These are phyloP conservation scores for Corythornis leucogaster DNA, from an alignment of 2,797 vertebrate genomes.

Conservation along the genomic window DNA sequence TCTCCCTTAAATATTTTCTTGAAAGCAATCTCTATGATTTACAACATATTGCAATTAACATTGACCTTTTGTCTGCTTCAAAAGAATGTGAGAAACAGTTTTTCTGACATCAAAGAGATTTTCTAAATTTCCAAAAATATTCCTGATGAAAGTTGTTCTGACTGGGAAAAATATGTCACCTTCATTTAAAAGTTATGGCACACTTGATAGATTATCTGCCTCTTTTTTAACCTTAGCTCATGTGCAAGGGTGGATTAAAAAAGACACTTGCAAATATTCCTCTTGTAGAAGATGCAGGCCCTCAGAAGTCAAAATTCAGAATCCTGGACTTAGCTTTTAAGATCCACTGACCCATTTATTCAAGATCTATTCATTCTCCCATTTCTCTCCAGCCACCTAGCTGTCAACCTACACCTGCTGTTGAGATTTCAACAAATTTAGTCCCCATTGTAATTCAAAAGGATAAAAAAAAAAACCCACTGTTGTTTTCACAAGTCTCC, in stretches of 20 bases:
- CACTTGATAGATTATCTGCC: slow-evolving; percentile 36
- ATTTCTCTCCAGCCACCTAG: neutral
- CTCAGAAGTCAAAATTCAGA: slow-evolving; percentile 10
- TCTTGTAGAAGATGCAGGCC: slow-evolving; percentile 1
- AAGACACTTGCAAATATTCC: neutral
- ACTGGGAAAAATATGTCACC: slow-evolving; percentile 52
- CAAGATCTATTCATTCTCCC: neutral
- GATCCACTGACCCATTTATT: neutral
- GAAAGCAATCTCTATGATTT: slow-evolving; percentile 66
- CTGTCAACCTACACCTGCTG: neutral
- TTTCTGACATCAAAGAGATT: slow-evolving; percentile 50
- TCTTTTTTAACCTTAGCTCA: slow-evolving; percentile 31
- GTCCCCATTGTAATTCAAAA: neutral
- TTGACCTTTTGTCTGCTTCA: slow-evolving; percentile 66
- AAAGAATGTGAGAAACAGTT: slow-evolving; percentile 39
- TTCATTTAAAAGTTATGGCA: slow-evolving; percentile 52
- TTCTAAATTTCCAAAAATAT: slow-evolving; percentile 65
- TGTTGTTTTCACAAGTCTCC: neutral
- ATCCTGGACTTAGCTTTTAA: neutral
- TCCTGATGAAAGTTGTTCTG: slow-evolving; percentile 62
- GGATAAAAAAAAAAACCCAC: neutral
- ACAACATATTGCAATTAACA: slow-evolving; percentile 68
- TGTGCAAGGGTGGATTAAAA: neutral
- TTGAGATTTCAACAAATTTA: neutral
- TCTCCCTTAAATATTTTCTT: slow-evolving; percentile 65